Base-by-base conservation (phyloP, 2,888 invertebrate species). In the Nymphalis urticae region DNA sequence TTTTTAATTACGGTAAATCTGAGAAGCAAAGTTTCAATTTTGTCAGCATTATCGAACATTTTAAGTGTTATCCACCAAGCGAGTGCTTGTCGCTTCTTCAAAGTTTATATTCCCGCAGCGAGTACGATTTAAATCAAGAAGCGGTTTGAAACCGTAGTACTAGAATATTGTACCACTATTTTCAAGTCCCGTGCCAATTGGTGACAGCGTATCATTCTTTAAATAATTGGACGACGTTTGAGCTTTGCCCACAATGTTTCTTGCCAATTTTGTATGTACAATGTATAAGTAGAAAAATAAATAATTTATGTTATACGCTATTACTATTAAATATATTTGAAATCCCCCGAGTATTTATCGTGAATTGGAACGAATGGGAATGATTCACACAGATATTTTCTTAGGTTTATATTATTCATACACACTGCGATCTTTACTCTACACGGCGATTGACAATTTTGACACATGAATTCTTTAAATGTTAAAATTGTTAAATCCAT, bases 131-230 rank as follows among this genome's bases (percentile, higher is more conserved):
- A 58, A 58, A 36, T 58, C 42, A 42, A 58, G 19, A 42, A 19
- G 17, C 42, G 36, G 42, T 5, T 51, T n/a, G 24, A 32, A 60
- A 21, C 42, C 50, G 65, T 66, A 66, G 53, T 66, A 60, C 27
- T 60, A 13, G 48, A 62, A 60, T 62, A 71, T 72, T 62, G 67
- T 71, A 73, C 68, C 70, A 65, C 64, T 62, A 64, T 69, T 62
- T 48, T 48, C 48, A 16, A n/a, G 51, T 58, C 42, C 65, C 56
- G 65, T 73, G 73, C 73, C 73, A 73, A 73, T 71, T 66, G 69
- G 64, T 71, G 71, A 69, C 69, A 73, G 64, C 65, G 63, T 60
- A 65, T 69, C 69, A 73, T 73, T 69, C 71, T 71, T 68, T 68
- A 73, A 73, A 73, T 73, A 73, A 73, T 73, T 71, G 62, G 51